phyloP scores from a whole-genome alignment of 2,113 vertebrate species.

The Lepidothrix coronata region DNA sequence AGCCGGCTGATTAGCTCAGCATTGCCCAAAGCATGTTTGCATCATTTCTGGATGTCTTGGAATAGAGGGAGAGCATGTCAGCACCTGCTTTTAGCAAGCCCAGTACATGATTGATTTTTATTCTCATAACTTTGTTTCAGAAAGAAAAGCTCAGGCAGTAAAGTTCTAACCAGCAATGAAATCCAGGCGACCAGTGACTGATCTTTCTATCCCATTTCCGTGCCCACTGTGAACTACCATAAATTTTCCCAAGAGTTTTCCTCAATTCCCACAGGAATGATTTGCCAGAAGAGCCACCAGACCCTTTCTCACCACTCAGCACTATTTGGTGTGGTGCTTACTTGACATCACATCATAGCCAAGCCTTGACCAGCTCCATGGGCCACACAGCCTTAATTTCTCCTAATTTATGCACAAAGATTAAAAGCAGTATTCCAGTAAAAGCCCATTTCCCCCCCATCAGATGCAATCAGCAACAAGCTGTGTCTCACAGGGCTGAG shows the following conservation, averaged over 20 bases:
- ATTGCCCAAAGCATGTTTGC: neutral
- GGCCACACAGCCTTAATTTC: neutral
- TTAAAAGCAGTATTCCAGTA: neutral
- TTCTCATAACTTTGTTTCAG: neutral
- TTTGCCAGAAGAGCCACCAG: neutral
- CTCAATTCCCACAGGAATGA: neutral
- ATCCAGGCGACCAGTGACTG: neutral
- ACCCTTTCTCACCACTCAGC: neutral
- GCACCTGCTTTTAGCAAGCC: neutral
- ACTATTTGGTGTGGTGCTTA: neutral
- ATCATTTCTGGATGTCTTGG: neutral
- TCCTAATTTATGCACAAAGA: neutral
- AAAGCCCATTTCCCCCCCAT: neutral
- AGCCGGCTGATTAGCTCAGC: neutral
- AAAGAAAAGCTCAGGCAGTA: neutral
- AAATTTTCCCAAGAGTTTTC: neutral
- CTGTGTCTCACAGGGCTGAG: neutral
- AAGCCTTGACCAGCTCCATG: neutral
- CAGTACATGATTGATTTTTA: neutral
- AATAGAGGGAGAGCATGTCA: neutral
- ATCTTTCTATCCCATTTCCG: neutral
- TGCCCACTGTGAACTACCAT: fast-evolving
- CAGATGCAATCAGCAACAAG: conserved; percentile 35
- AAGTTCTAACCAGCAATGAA: neutral
- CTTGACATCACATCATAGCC: neutral